Conservation (phyloP, 2,113 vertebrate species). For the Anhinga rufa region DNA sequence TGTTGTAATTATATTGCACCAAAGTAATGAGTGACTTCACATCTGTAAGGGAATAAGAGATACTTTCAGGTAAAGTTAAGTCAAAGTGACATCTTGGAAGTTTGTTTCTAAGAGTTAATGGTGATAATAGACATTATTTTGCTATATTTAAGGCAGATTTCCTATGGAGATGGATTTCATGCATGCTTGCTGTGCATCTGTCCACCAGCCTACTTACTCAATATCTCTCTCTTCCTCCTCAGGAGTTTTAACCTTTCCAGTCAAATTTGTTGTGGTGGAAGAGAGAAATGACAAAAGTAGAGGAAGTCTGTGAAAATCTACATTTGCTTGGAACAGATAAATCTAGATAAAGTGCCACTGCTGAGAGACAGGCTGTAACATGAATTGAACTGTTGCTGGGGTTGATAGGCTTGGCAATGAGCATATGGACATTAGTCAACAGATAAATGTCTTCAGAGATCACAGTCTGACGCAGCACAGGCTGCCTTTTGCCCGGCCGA, state of each 20-base stretch:
- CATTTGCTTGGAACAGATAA: not conserved
- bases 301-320: not conserved
- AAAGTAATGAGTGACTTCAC: not conserved
- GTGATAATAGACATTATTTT: not conserved
- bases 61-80: not conserved
- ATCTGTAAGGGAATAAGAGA: not conserved
- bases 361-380: not conserved
- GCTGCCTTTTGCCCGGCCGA: not conserved
- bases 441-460: not conserved
- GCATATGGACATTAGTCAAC: not conserved
- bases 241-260: not conserved
- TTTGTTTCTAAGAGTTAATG: not conserved
- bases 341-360: not conserved
- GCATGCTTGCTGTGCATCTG: not conserved
- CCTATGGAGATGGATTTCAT: not conserved
- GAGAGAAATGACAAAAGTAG: not conserved
- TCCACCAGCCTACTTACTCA: not conserved
- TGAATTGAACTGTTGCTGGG: not conserved
- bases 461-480: not conserved
- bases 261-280: not conserved
- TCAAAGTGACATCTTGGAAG: not conserved
- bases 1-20: not conserved
- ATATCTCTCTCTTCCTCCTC: not conserved
- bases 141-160: not conserved
- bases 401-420: not conserved